Conservation (phyloP, 2,797 vertebrate species). For the Acanthornis magna region DNA sequence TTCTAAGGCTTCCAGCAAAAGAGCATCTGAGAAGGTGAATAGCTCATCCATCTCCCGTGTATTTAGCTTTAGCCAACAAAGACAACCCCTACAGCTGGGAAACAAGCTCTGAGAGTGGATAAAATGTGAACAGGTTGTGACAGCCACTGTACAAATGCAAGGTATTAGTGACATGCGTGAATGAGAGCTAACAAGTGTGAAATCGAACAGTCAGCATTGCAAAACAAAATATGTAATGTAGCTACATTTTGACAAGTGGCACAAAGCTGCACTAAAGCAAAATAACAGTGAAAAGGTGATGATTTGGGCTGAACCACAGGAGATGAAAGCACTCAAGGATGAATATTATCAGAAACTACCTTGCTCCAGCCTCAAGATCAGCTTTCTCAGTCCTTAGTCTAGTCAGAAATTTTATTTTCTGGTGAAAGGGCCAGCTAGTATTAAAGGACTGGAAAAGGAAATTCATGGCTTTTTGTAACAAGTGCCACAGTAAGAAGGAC, state of each 20-base stretch:
- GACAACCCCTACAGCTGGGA: slow-evolving; percentile 6
- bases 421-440: not conserved
- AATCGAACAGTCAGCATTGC: not conserved
- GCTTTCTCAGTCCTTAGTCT: not conserved
- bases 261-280: not conserved
- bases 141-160: not conserved
- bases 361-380: not conserved
- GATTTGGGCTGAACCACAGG: not conserved
- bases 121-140: slow-evolving; percentile 35
- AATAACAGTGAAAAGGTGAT: not conserved
- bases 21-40: not conserved
- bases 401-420: not conserved
- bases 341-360: not conserved
- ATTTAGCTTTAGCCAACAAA: not conserved
- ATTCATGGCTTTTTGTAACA: not conserved
- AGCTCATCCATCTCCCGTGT: not conserved
- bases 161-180: not conserved
- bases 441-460: not conserved
- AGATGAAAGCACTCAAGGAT: not conserved
- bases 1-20: not conserved
- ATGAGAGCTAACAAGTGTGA: not conserved
- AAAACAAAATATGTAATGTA: not conserved
- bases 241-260: not conserved
- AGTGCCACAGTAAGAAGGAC: not conserved
- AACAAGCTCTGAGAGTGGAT: not conserved